These are phyloP conservation scores for Luperina nickerlii DNA, from an alignment of 2,888 invertebrate species.

Conservation along the genomic window DNA sequence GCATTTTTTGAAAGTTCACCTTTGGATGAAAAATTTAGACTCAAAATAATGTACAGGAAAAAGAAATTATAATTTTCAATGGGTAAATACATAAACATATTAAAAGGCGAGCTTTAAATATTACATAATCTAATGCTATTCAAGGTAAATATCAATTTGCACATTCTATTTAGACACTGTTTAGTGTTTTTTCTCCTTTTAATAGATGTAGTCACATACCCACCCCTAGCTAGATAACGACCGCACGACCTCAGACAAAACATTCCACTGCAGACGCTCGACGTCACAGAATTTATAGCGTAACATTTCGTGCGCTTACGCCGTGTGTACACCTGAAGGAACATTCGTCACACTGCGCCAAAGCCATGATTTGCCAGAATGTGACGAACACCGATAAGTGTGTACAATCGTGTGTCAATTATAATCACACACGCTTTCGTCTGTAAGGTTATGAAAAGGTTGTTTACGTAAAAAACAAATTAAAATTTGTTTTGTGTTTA, in stretches of 20 bases:
- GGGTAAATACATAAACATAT: neutral
- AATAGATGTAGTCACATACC: neutral
- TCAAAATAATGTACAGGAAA: neutral
- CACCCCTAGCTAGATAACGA: neutral
- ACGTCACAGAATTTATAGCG: slow-evolving; percentile 37
- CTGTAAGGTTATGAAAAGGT: slow-evolving; percentile 44
- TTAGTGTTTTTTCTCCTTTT: neutral
- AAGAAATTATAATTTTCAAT: neutral
- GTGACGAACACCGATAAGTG: slow-evolving; percentile 44
- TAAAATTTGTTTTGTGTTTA: neutral
- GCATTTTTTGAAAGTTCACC: neutral
- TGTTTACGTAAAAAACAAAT: slow-evolving; percentile 23
- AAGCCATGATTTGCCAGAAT: slow-evolving; percentile 35
- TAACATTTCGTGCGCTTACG: slow-evolving; percentile 11
- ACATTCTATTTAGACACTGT: neutral
- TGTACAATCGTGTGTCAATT: slow-evolving; percentile 53
- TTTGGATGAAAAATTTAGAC: neutral
- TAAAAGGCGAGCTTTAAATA: neutral
- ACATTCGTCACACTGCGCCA: slow-evolving; percentile 37
- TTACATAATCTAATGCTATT: neutral
- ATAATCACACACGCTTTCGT: slow-evolving; percentile 60
- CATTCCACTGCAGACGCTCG: slow-evolving; percentile 1
- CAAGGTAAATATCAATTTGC: neutral
- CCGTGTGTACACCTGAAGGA: slow-evolving; percentile 9
- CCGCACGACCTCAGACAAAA: neutral